Conservation (phyloP, 2,113 vertebrate species). For the Reinhardtius hippoglossoides region DNA sequence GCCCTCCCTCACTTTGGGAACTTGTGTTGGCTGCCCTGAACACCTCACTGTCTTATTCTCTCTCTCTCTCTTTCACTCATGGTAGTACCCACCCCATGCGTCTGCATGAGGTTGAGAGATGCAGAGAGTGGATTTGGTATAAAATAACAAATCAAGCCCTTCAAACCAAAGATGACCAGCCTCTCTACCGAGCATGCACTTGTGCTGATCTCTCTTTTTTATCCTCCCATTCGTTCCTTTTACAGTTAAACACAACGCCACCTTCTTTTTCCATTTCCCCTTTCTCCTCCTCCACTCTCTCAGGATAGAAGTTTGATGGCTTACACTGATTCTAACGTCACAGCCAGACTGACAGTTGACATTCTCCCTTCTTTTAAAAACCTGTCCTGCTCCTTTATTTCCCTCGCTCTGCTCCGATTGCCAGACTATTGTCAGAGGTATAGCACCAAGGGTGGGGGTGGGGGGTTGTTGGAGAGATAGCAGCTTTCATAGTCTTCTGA, state of each 20-base stretch:
- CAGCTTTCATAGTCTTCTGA: slow-evolving; percentile 62
- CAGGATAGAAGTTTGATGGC: slow-evolving; percentile 75
- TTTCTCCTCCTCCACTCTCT: slow-evolving; percentile 53
- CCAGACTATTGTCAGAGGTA: slow-evolving; percentile 79
- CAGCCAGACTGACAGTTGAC: slow-evolving; percentile 85
- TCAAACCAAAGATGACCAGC: slow-evolving; percentile 49
- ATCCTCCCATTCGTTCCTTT: slow-evolving; percentile 15
- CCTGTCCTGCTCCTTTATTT: slow-evolving; percentile 76
- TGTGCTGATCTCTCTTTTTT: slow-evolving; percentile 41
- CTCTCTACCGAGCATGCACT: slow-evolving; percentile 40
- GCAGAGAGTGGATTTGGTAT: slow-evolving; percentile 52
- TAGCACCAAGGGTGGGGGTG: slow-evolving; percentile 22
- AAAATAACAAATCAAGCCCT: slow-evolving; percentile 54
- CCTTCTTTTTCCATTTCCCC: slow-evolving; percentile 10
- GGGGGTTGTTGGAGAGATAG: slow-evolving; percentile 52
- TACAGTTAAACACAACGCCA: slow-evolving; percentile 26
- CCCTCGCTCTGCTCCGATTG: slow-evolving; percentile 67
- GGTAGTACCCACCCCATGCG: slow-evolving; percentile 17
- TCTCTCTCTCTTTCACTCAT: neutral
- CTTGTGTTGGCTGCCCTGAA: slow-evolving; percentile 61
- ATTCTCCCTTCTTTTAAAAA: slow-evolving; percentile 83
- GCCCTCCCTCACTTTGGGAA: slow-evolving; percentile 60
- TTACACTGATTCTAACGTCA: slow-evolving; percentile 75
- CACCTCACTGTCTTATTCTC: slow-evolving; percentile 26
- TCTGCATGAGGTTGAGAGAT: slow-evolving; percentile 46